Conservation (phyloP, 2,888 invertebrate genomes). For the Nowickia ferox region DNA sequence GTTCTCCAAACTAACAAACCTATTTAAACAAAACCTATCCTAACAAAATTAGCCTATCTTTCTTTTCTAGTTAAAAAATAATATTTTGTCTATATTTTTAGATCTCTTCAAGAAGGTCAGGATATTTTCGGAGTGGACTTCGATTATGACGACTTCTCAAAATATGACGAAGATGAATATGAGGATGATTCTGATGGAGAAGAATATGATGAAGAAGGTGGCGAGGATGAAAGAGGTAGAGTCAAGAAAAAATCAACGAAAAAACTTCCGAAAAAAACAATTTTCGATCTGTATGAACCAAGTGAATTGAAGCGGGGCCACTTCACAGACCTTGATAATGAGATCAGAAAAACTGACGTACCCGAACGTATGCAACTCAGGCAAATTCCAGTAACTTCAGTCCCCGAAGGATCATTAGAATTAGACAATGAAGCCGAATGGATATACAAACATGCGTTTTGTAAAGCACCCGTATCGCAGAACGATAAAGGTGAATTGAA, state of each 20-base stretch:
- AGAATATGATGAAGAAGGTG: constrained; percentile 91
- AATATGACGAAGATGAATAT: constrained; percentile 92
- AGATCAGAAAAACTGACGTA: constrained; percentile 93
- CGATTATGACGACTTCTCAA: constrained; percentile 95
- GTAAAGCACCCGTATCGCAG: constrained; percentile 91
- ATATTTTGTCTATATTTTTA: constrained; percentile 77
- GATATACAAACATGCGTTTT: constrained; percentile 98
- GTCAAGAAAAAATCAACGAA: constrained; percentile 90
- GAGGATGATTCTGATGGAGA: constrained; percentile 90
- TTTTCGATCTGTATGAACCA: constrained; percentile 98
- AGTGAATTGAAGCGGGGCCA: constrained; percentile 98
- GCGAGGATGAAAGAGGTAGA: constrained; percentile 86
- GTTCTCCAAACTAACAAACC: no score
- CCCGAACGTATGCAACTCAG: constrained; percentile 97
- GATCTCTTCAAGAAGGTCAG: constrained; percentile 97
- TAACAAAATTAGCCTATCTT: no score
- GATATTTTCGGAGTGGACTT: constrained; percentile 99
- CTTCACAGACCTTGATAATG: constrained; percentile 96
- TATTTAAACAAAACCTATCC: no score
- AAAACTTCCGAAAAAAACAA: constrained; percentile 91
- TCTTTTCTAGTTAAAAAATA: no score
- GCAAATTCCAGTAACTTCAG: constrained; percentile 92
- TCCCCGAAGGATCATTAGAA: constrained; percentile 92
- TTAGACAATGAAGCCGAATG: constrained; percentile 97
- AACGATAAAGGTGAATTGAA: constrained; percentile 84